Conservation (phyloP, 2,888 invertebrate species). For the Watsonalla cultraria region DNA sequence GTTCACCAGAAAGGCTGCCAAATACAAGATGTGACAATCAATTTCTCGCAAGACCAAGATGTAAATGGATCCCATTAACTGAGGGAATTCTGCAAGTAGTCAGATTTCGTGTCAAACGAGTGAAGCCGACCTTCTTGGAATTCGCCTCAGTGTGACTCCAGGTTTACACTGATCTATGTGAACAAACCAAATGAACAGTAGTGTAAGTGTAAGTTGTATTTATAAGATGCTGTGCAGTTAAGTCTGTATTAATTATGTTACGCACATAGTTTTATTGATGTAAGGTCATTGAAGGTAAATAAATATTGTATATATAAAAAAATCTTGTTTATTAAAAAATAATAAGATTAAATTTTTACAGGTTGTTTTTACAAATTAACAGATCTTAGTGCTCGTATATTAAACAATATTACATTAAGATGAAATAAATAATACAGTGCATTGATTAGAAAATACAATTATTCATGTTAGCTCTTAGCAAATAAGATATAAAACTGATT, state of each 20-base stretch:
- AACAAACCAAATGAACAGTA: too few relatives aligned
- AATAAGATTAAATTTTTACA: conserved; percentile 56
- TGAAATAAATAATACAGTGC: conserved; percentile 74
- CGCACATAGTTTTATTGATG: too few relatives aligned
- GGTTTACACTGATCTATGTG: too few relatives aligned
- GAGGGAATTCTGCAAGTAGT: too few relatives aligned
- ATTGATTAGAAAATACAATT: conserved; percentile 61
- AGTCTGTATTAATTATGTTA: too few relatives aligned
- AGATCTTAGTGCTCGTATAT: conserved; percentile 75
- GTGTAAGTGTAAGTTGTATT: neutral
- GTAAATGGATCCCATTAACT: conserved; percentile 26
- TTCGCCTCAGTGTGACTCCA: too few relatives aligned
- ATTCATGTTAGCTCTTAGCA: conserved; percentile 63
- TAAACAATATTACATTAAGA: conserved; percentile 66
- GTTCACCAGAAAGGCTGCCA: conserved; percentile 49
- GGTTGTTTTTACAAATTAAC: conserved; percentile 72
- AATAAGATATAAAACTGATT: conserved; percentile 59
- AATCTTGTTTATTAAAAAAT: conserved; percentile 39
- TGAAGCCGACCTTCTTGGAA: too few relatives aligned
- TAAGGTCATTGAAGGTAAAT: neutral
- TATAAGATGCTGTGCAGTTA: conserved; percentile 5
- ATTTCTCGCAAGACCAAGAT: conserved; percentile 30
- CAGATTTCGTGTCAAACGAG: too few relatives aligned
- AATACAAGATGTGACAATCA: conserved; percentile 64
- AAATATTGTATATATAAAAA: conserved; percentile 8